Percentiles rank a stretch among this genome's conserved stretches.
Evolutionary conservation across 37 sponge, comb jelly and placozoan species (phyloP).

Genomic region (Beroe forskalii): DNA sequence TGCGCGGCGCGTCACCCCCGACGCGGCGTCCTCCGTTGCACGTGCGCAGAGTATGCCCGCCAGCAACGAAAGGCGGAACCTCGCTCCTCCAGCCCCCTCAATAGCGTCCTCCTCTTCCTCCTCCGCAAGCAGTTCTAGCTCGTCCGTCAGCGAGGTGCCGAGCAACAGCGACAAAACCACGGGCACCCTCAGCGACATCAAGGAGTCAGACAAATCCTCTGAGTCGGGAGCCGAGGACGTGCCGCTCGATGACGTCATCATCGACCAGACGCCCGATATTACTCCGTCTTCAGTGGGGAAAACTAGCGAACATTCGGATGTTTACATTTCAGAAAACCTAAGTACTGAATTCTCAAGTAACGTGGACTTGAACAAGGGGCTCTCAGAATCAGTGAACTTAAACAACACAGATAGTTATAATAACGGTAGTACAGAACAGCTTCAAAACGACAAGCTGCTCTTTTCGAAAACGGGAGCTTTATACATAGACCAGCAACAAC

Average conservation of each 20-base stretch:
- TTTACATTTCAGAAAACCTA: conserved; percentile 11
- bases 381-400: not conserved
- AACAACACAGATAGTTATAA: not conserved
- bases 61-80: conserved; percentile 23
- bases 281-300: not conserved
- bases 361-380: not conserved
- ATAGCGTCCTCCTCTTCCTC: conserved; percentile 20
- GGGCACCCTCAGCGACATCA: not conserved
- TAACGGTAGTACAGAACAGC: not conserved
- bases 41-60: conserved; percentile 63
- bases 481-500: conserved; percentile 9
- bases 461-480: conserved; percentile 7
- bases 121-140: not conserved
- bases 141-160: not conserved
- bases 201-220: conserved; percentile 45
- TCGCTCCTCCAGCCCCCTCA: not conserved
- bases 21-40: conserved; percentile 3
- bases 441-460: conserved; percentile 1
- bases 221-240: conserved; percentile 4
- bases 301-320: not conserved
- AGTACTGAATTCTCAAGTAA: conserved; percentile 3
- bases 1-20: conserved; percentile 22
- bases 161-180: not conserved
- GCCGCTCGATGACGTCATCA: not conserved
- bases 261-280: not conserved